Base-by-base conservation (phyloP, 2,113 vertebrate genomes). In the Dolichotis patagonum region DNA sequence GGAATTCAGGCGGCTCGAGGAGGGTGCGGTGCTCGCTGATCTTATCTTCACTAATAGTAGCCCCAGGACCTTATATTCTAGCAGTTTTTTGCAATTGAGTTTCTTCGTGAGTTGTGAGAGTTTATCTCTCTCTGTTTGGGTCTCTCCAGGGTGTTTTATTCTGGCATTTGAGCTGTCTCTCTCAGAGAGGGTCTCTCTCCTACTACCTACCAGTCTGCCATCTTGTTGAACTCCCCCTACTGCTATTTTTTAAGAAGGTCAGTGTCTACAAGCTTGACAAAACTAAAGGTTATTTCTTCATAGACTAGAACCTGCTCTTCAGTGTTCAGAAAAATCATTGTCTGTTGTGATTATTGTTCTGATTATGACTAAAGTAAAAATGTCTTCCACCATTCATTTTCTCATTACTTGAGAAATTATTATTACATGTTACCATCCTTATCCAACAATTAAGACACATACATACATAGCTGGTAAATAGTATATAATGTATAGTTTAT, bases 281-380 rank as follows among this genome's bases (percentile, higher is more conserved):
- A 90, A 62, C 80, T 89, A 97, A 56, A n/a, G 95, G 32, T 8
- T 71, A 19, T 97, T 91, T 88, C 85, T 96, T 96, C 95, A 95
- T 12, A 85, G 58, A 38, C 78, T 85, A 65, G 63, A 77, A 69
- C 43, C 12, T 56, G 73, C 35, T 95, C 56, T 85, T 92, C n/a
- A 63, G 20, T 82, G 12, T 78, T 91, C 52, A 94, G 77, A 83
- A 82, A 88, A 43, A 32, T 49, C 24, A 35, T 46, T 75, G 56
- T 16, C 6, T 56, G 75, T 19, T 91, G 71, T 52, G 62, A 85
- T 65, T 49, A 41, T 52, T 43, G 63, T 85, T 52, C 52, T 65
- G 54, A 46, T 62, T 41, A 63, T 77, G 69, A 69, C 22, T 58
- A 65, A 88, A 67, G 17, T 71, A 38, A 87, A 84, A 38, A 46